Percentiles rank a stretch among this genome's conserved stretches.
These are phyloP conservation scores for Pagetopsis macropterus DNA, from an alignment of 2,797 vertebrate genomes.

Conservation along the genomic window DNA sequence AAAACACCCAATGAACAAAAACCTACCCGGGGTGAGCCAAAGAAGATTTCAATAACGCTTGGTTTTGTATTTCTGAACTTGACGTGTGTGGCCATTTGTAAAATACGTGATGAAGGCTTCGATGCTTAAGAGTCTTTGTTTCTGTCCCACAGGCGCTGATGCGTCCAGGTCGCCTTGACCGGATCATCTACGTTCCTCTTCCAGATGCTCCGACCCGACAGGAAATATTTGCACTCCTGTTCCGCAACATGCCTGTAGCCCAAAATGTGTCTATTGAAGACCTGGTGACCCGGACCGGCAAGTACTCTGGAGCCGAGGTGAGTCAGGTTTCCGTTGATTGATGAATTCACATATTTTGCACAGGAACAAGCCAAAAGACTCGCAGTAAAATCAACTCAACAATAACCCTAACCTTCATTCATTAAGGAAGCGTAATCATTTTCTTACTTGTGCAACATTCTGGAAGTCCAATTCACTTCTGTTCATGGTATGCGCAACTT, in stretches of 20 bases:
- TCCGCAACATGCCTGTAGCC: constrained; percentile 87
- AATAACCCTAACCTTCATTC: background rate
- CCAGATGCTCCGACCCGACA: constrained; percentile 89
- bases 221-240: constrained; percentile 91
- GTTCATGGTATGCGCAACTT: too few species aligned
- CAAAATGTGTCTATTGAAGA: constrained; percentile 84
- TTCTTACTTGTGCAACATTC: too few species aligned
- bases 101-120: constrained; percentile 2
- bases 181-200: constrained; percentile 93
- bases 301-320: constrained; percentile 97
- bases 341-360: background rate
- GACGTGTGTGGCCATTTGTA: constrained; percentile 10
- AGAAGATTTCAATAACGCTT: background rate
- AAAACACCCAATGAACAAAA: too few species aligned
- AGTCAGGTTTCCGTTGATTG: constrained; percentile 43
- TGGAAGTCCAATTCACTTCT: too few species aligned
- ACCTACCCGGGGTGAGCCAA: background rate
- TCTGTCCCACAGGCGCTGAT: constrained; percentile 89
- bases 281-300: constrained; percentile 86
- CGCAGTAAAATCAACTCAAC: background rate
- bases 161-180: constrained; percentile 94
- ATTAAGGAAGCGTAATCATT: too few species aligned
- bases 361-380: background rate
- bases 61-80: background rate
- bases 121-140: constrained; percentile 35